Evolutionary conservation across 2,888 invertebrate species (phyloP).

Genomic region (Cheilosia vulpina): DNA sequence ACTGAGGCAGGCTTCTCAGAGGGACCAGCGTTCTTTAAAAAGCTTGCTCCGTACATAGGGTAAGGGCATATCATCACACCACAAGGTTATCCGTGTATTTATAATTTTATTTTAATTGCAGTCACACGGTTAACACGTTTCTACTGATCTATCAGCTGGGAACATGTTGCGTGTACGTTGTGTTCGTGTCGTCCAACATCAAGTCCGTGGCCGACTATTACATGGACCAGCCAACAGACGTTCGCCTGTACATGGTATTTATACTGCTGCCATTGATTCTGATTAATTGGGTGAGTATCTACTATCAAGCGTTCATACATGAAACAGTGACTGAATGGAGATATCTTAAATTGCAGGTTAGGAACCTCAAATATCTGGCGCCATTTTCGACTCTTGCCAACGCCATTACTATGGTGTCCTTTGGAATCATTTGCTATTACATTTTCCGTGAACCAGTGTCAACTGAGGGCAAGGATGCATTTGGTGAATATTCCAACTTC

Average conservation of each 20-base stretch:
- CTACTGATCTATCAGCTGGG: conserved; percentile 96
- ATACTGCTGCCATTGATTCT: conserved; percentile 90
- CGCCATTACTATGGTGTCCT: conserved; percentile 91
- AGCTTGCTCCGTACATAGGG: conserved; percentile 88
- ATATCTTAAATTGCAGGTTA: conserved; percentile 76
- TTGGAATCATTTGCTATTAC: conserved; percentile 94
- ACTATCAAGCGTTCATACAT: conserved; percentile 77
- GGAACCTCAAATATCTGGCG: conserved; percentile 93
- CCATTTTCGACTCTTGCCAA: conserved; percentile 96
- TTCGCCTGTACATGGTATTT: conserved; percentile 89
- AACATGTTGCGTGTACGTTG: conserved; percentile 97
- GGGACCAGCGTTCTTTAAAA: conserved; percentile 88
- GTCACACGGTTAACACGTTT: conserved; percentile 89
- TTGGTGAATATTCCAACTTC: conserved; percentile 88
- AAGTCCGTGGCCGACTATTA: conserved; percentile 87
- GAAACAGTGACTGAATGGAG: neutral
- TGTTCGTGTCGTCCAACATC: conserved; percentile 96
- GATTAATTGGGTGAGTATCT: conserved; percentile 89
- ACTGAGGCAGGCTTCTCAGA: conserved; percentile 91
- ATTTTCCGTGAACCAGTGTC: conserved; percentile 89
- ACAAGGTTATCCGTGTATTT: too few species aligned
- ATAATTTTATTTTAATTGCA: conserved; percentile 80
- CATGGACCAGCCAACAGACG: conserved; percentile 84
- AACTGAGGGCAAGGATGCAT: conserved; percentile 86
- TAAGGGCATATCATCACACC: conserved; percentile 82